These are phyloP conservation scores for Drosophila pruinosa DNA, from an alignment of 1,140 invertebrate genomes.

Conservation along the genomic window DNA sequence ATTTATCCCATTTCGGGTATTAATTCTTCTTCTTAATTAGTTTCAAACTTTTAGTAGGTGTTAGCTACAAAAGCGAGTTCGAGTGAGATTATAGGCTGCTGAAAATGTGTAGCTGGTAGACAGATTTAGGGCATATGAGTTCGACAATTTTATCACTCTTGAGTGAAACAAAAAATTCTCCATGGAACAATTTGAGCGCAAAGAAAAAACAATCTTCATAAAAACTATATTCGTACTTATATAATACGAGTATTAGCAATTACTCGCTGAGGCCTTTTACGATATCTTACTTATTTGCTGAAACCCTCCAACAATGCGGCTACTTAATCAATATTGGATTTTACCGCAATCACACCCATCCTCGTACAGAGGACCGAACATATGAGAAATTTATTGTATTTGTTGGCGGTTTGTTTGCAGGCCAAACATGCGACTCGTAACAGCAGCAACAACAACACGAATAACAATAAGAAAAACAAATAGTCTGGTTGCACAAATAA, in stretches of 20 bases:
- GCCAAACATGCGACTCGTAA: conserved; percentile 38
- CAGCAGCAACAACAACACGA: conserved; percentile 27
- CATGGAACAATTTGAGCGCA: conserved; percentile 44
- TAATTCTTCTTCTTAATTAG: neutral
- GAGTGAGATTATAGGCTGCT: too few relatives aligned
- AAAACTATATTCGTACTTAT: conserved; percentile 47
- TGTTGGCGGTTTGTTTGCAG: conserved; percentile 48
- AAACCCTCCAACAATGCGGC: conserved; percentile 59
- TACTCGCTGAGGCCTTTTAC: conserved; percentile 54
- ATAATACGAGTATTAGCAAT: conserved; percentile 56
- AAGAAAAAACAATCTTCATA: conserved; percentile 61
- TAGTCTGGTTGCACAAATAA: conserved; percentile 68
- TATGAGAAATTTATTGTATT: conserved; percentile 38
- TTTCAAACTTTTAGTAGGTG: neutral
- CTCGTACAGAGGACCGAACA: neutral
- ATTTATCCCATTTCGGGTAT: too few relatives aligned
- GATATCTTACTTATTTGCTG: conserved; percentile 67
- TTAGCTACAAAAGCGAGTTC: neutral
- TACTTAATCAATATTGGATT: conserved; percentile 75
- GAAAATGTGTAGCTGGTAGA: neutral
- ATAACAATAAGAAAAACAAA: conserved; percentile 43
- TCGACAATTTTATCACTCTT: conserved; percentile 46
- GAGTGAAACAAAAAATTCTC: conserved; percentile 42
- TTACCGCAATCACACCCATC: conserved; percentile 34
- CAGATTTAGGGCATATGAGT: conserved; percentile 34